These are phyloP conservation scores for Chrysomallon squamiferum DNA, from an alignment of 1,140 invertebrate genomes.

Conservation along the genomic window DNA sequence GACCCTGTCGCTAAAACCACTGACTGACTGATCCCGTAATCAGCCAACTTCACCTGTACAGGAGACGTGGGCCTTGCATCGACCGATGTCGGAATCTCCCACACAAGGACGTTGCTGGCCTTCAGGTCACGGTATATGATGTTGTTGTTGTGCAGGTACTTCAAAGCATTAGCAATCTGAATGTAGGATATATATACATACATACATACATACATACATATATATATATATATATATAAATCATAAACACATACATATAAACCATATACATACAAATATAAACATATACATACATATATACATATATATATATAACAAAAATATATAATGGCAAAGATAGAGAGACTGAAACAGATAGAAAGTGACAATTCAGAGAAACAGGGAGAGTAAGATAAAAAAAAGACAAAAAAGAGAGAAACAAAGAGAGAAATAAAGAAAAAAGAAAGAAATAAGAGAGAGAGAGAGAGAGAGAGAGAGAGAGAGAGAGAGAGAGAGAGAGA, in stretches of 20 bases:
- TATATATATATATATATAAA: not conserved
- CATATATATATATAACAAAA: too few species aligned
- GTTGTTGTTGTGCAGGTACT: slow-evolving; percentile 92
- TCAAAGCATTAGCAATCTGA: slow-evolving; percentile 87
- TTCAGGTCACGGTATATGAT: slow-evolving; percentile 97
- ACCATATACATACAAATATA: too few species aligned
- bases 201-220: not conserved
- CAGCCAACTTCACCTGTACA: slow-evolving; percentile 91
- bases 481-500: too few species aligned
- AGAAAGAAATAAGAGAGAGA: too few species aligned
- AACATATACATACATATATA: too few species aligned
- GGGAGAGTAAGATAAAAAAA: too few species aligned
- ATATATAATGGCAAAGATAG: too few species aligned
- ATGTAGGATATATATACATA: slow-evolving; percentile 36
- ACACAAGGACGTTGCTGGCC: slow-evolving; percentile 97
- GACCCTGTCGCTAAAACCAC: slow-evolving; percentile 66
- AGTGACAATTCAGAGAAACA: too few species aligned
- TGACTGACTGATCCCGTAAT: slow-evolving; percentile 93
- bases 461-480: too few species aligned
- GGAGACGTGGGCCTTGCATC: slow-evolving; percentile 59
- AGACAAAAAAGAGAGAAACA: too few species aligned
- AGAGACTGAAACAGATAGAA: too few species aligned
- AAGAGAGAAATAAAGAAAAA: too few species aligned
- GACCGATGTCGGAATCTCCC: slow-evolving; percentile 82
- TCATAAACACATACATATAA: not conserved